Evolutionary conservation across 2,888 invertebrate species (phyloP).

Genomic region (Tetanocera ferruginea): DNA sequence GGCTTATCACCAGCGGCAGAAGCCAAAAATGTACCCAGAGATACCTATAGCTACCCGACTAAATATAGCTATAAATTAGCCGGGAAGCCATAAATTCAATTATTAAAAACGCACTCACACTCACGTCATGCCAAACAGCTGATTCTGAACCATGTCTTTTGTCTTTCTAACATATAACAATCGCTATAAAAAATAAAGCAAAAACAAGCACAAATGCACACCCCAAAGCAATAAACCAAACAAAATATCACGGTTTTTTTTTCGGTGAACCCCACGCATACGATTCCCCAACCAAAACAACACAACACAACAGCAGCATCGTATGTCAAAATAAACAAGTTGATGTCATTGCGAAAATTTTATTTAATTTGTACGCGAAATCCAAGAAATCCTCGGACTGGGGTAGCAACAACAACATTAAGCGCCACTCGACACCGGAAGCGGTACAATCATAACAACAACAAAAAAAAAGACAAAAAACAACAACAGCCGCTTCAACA

Average conservation of each 20-base stretch:
- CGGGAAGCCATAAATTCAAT: not conserved
- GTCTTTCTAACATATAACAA: too few species aligned
- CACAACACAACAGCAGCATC: conserved; percentile 35
- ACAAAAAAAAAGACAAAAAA: conserved; percentile 8
- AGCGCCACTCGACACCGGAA: conserved; percentile 49
- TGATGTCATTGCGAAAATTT: conserved; percentile 68
- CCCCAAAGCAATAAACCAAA: not conserved
- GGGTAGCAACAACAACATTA: not conserved
- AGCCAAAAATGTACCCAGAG: too few species aligned
- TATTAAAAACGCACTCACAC: not conserved
- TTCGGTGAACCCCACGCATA: not conserved
- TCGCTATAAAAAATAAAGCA: not conserved
- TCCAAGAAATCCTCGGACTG: conserved; percentile 2
- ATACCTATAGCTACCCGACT: too few species aligned
- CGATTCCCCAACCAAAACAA: conserved; percentile 4
- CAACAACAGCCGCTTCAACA: conserved; percentile 27
- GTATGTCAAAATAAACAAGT: conserved; percentile 65
- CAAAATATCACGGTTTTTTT: not conserved
- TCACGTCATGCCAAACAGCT: not conserved
- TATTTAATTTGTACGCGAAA: conserved; percentile 63
- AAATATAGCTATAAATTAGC: not conserved
- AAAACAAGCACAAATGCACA: not conserved
- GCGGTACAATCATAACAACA: conserved; percentile 42
- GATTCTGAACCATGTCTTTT: not conserved
- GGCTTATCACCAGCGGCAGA: too few species aligned